Base-by-base conservation (phyloP, 2,113 vertebrate genomes). In the Anhinga anhinga region DNA sequence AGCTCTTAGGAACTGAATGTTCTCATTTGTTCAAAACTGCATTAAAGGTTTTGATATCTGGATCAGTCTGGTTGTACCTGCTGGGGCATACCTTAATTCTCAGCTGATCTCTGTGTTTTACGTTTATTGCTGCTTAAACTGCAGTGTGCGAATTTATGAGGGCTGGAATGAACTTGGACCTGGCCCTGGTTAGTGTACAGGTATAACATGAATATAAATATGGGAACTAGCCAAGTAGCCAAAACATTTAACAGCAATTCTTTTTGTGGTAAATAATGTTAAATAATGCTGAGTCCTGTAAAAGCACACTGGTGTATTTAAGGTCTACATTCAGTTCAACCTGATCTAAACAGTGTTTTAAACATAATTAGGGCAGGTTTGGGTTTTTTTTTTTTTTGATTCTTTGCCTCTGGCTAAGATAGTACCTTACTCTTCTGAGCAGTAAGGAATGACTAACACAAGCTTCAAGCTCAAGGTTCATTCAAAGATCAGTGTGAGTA, bases 111-210 rank as follows among this genome's bases (percentile, higher is more conserved):
- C 29, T 26, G 29, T 59, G 27, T 2, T 70, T 74, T 74, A 65
- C 3, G 18, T 56, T 70, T 59, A 13, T 49, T 79, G 55, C 25
- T 40, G 32, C 65, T 84, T 53, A 69, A 71, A 72, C 4, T 66
- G 11, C 16, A 59, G 21, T 22, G 8, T n/a, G 15, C 1, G 0
- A 67, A 32, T 6, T 55, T 34, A 23, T 2, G 12, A 56, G 13
- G 10, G 10, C 14, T 19, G 40, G 38, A 61, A 9, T 22, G 42
- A 90, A 77, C 3, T 5, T 38, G 19, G 16, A 32, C 20, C 12
- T 85, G 65, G 32, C 5, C 15, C 13, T 45, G 13, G 11, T 85
- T 73, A 69, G 9, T 21, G 19, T 78, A 27, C 6, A 82, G 38
- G 32, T 59, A 77, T 22, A 55, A 45, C 26, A 25, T 18, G 5